A percentile compares a stretch with the other conserved stretches of the same genome.
phyloP scores from a whole-genome alignment of 2,113 vertebrate species.

The Scolopax mira region DNA sequence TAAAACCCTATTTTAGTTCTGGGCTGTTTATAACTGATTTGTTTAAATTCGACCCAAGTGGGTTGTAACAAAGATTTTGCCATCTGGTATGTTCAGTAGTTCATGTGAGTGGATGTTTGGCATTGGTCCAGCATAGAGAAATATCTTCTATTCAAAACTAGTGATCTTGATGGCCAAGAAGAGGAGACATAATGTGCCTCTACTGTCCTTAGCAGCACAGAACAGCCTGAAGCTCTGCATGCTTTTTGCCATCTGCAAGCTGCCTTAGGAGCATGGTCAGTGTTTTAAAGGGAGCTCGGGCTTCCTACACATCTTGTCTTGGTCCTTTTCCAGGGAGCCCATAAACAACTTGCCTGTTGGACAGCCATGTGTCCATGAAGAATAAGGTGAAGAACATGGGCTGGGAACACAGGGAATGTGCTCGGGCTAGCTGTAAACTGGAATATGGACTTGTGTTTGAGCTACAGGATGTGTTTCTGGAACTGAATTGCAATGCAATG shows the following conservation, averaged over 20 bases:
- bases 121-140: not conserved
- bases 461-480: not conserved
- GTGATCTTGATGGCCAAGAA: not conserved
- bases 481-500: not conserved
- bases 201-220: not conserved
- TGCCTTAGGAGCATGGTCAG: not conserved
- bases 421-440: not conserved
- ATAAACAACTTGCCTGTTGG: not conserved
- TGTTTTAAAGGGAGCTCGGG: not conserved
- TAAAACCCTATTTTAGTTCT: conserved; percentile 25
- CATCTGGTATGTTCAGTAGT: conserved; percentile 36
- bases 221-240: not conserved
- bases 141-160: not conserved
- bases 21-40: conserved; percentile 16
- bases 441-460: not conserved
- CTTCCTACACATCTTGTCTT: not conserved
- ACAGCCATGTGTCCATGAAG: not conserved
- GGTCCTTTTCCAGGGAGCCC: not conserved
- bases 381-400: not conserved
- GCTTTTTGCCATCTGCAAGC: not conserved
- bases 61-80: conserved; percentile 6
- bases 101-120: conserved; percentile 32
- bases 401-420: not conserved
- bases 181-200: not conserved
- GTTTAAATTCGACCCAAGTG: conserved; percentile 29